Evolutionary conservation across 1,140 invertebrate genomes (phyloP).

Genomic region (Cepaea nemoralis): DNA sequence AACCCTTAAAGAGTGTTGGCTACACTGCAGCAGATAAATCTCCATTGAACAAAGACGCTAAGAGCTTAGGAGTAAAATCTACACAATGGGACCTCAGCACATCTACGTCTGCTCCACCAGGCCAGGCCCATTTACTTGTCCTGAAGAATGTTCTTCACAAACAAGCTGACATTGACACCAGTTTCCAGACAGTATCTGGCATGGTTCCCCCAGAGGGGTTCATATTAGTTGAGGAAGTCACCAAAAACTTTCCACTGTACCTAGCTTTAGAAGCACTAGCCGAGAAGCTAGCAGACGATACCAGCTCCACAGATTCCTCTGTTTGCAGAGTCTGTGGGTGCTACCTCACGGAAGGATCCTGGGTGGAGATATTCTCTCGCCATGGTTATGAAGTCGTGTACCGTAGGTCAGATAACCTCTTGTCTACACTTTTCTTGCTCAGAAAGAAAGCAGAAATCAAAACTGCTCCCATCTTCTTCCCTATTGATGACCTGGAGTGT

Average conservation of each 20-base stretch:
- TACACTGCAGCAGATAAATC: constrained; percentile 67
- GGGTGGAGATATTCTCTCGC: constrained; percentile 70
- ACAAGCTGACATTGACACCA: constrained; percentile 64
- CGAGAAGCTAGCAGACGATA: constrained; percentile 23
- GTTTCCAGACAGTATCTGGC: constrained; percentile 72
- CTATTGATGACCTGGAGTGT: constrained; percentile 69
- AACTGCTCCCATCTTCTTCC: constrained; percentile 43
- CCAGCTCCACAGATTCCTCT: constrained; percentile 26
- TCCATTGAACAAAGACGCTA: constrained; percentile 61
- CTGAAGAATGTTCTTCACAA: constrained; percentile 67
- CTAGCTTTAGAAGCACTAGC: constrained; percentile 49
- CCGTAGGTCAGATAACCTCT: constrained; percentile 62
- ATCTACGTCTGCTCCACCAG: constrained; percentile 45
- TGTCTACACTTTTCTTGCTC: constrained; percentile 67
- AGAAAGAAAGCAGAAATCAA: constrained; percentile 44
- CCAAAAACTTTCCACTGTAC: constrained; percentile 71
- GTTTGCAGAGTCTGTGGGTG: constrained; percentile 55
- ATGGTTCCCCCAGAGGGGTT: constrained; percentile 82
- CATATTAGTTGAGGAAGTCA: constrained; percentile 82
- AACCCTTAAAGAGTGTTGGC: constrained; percentile 70
- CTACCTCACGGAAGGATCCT: constrained; percentile 64
- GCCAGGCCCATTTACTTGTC: constrained; percentile 67
- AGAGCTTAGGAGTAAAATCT: constrained; percentile 59
- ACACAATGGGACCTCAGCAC: constrained; percentile 64
- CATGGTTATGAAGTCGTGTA: constrained; percentile 71